Base-by-base conservation (phyloP, 2,113 vertebrate species). In the Taxidea taxus region DNA sequence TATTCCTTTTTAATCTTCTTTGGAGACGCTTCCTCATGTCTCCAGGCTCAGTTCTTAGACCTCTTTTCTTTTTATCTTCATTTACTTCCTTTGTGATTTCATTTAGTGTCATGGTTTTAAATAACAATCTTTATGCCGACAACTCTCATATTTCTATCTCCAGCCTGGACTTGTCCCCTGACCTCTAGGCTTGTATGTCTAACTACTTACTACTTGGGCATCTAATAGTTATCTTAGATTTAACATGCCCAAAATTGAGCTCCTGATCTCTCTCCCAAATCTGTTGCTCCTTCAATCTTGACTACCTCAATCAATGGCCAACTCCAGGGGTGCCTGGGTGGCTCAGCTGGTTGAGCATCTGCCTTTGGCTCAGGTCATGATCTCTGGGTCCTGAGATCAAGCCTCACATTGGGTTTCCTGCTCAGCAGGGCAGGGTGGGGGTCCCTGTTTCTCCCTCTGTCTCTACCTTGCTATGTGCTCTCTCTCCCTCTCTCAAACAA, bases 11-110 rank as follows among this genome's bases (percentile, higher is more conserved):
- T 37, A 81, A 58, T 90, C 47, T 81, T 85, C 31, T 84, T 95
- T 92, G 72, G 12, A 74, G 34, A 92, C 77, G 42, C n/a, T 83
- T 85, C 89, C 44, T 92, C 47, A 90, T 75, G 34, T 90, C 68
- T 81, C 21, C 31, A 90, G 85, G 64, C 49, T 96, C 31, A 64
- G 78, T 86, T 94, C 84, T 95, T 78, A 94, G 34, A 47, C 29
- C 4, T 78, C 66, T 92, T 96, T 60, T 77, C 51, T 75, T 78
- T 62, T 58, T n/a, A 66, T 75, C 39, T 83, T 94, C 60, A 89
- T 47, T 96, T 90, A 90, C 21, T 90, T 92, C 34, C n/a, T 90
- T 87, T n/a, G 72, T 96, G 51, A 92, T 83, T 87, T 92, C 31
- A 81, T 70, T 85, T 39, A 92, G 89, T 80, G 47, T 62, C 62